Percentiles rank a stretch among this genome's conserved stretches.
Conservation (phyloP, 1,140 invertebrate species). For the Trichonephila inaurata region DNA sequence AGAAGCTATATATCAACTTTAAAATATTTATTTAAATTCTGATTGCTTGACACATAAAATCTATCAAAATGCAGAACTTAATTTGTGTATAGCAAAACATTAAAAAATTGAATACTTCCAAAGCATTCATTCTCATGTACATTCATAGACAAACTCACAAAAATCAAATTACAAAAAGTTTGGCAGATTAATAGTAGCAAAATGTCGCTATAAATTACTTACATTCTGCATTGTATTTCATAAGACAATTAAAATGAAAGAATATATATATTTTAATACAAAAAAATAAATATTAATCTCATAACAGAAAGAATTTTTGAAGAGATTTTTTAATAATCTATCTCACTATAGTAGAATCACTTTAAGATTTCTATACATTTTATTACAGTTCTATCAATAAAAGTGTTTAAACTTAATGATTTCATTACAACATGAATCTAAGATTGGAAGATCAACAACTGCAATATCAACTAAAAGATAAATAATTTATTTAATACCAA, state of each 20-base stretch:
- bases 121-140: slow-evolving; percentile 40
- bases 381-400: not conserved
- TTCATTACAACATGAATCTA: not conserved
- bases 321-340: not conserved
- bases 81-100: slow-evolving; percentile 42
- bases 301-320: not conserved
- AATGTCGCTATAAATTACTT: not conserved
- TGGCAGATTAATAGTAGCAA: slow-evolving; percentile 27
- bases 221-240: not conserved
- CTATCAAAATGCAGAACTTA: slow-evolving; percentile 45
- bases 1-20: slow-evolving; percentile 23
- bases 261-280: not conserved
- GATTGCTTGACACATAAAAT: slow-evolving; percentile 55
- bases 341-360: not conserved
- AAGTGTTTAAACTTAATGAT: slow-evolving; percentile 16
- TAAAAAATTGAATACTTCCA: slow-evolving; percentile 17
- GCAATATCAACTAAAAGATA: not conserved
- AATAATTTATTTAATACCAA: no score
- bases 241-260: not conserved
- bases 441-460: not conserved
- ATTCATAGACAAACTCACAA: slow-evolving; percentile 18
- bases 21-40: slow-evolving; percentile 75
- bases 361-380: not conserved
- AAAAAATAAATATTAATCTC: slow-evolving; percentile 27
- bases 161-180: slow-evolving; percentile 10